A percentile compares a stretch with the other conserved stretches of the same genome.
These are phyloP conservation scores for Andrena bucephala DNA, from an alignment of 2,888 invertebrate genomes.

Conservation along the genomic window DNA sequence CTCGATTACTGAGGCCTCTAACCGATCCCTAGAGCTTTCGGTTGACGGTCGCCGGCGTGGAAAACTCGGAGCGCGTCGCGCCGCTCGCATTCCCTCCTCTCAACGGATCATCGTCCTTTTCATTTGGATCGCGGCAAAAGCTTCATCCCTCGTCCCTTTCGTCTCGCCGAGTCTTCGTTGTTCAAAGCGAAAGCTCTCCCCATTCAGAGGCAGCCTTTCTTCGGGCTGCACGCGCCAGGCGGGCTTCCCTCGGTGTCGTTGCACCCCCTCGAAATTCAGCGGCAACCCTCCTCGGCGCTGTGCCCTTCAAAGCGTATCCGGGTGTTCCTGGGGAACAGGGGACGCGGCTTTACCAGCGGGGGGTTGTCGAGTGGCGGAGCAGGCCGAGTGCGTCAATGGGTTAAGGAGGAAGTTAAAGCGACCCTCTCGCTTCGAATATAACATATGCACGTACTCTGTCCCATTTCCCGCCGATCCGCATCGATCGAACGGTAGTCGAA, in stretches of 20 bases:
- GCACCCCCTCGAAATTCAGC: not conserved
- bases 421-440: slow-evolving; percentile 12
- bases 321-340: slow-evolving; percentile 9
- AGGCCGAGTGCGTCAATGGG: slow-evolving; percentile 51
- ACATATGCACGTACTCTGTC: not conserved
- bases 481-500: not conserved
- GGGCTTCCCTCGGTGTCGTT: not conserved
- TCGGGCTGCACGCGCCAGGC: too few relatives aligned
- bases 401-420: slow-evolving; percentile 51
- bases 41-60: slow-evolving; percentile 15
- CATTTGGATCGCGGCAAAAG: not conserved
- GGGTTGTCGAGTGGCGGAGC: slow-evolving; percentile 16
- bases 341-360: slow-evolving; percentile 16
- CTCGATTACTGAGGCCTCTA: slow-evolving; percentile 38
- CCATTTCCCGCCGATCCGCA: not conserved
- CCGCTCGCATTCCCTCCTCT: not conserved
- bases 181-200: too few relatives aligned
- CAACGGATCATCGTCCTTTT: not conserved
- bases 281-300: not conserved
- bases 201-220: too few relatives aligned
- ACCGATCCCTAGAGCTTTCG: slow-evolving; percentile 40
- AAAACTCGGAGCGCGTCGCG: not conserved
- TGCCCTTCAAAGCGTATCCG: slow-evolving; percentile 7
- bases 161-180: not conserved
- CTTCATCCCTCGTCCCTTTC: not conserved